Base-by-base conservation (phyloP, 2,888 invertebrate genomes). In the Digitonthophagus gazella region DNA sequence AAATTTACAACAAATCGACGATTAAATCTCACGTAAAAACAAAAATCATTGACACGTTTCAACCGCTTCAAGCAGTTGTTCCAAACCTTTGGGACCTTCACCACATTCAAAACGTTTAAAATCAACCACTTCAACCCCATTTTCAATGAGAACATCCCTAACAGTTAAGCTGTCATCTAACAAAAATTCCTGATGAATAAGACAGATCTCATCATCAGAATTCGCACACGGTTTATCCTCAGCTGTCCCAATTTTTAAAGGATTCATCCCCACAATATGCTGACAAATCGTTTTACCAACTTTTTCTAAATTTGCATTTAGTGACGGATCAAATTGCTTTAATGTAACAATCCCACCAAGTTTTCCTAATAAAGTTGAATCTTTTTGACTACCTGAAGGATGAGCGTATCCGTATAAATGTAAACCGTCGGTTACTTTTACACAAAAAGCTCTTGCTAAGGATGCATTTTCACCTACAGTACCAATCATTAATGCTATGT, bases 211-310 rank as follows among this genome's bases (percentile, higher is more conserved):
- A 61, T 94, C 91, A 75, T 94, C 93, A 63, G 86, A 80, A 75
- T 90, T 87, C 72, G 85, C 83, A 0, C 84, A 81, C 4, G 91
- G 90, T 74, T 88, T 82, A 78, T 93, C 92, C 3, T 76, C 76
- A 64, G 81, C 83, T 58, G 74, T 74, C 0, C 95, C 95, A 71
- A 95, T 87, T 83, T 90, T 92, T 54, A 78, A 81, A 0, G 96
- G 96, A 76, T 92, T 91, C 88, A 95, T 90, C 22, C 95, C 96
- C 16, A 98, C 94, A 76, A 98, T 90, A 79, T 98, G 98, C 80
- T 97, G 97, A 79, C 96, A 96, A 4, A 98, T 81, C 77, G 93
- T 90, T 74, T 88, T 88, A 15, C 92, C 92, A 6, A 93, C 78
- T 70, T 67, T 85, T 83, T 61, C 64, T 14, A 67, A 14, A 64